These are phyloP conservation scores for Diachrysia chrysitis DNA, from an alignment of 2,888 invertebrate species.

Conservation along the genomic window DNA sequence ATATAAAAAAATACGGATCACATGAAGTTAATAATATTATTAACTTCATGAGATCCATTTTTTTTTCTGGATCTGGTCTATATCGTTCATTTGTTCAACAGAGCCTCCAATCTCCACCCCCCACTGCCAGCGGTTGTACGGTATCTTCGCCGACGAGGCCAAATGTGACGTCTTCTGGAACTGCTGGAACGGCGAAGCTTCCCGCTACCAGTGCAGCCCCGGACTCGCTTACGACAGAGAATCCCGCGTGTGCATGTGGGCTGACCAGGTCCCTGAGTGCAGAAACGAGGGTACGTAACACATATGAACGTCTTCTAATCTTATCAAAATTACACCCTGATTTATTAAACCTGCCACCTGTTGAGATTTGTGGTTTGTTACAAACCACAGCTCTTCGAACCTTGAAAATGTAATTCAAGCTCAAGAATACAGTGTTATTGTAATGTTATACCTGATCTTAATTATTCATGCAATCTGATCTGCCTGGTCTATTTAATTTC, in stretches of 20 bases:
- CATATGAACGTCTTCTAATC: not conserved
- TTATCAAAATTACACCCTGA: constrained; percentile 37
- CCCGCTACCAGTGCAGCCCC: constrained; percentile 98
- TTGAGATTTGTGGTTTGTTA: constrained; percentile 23
- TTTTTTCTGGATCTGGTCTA: constrained; percentile 15
- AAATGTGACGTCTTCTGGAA: constrained; percentile 99
- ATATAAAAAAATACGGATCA: too few species aligned
- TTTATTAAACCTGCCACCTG: constrained; percentile 20
- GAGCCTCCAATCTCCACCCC: constrained; percentile 95
- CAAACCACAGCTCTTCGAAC: constrained; percentile 41
- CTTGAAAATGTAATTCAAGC: constrained; percentile 43
- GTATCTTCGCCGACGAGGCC: constrained; percentile 96
- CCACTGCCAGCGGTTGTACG: constrained; percentile 96
- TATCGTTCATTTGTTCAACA: constrained; percentile 67
- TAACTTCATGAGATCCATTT: not conserved
- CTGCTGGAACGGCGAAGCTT: constrained; percentile 98
- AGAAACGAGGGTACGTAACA: constrained; percentile 93
- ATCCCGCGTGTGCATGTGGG: constrained; percentile 98
- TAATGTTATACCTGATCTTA: constrained; percentile 21
- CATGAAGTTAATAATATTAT: too few species aligned
- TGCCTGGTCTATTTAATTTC: not conserved
- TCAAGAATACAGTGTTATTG: constrained; percentile 32
- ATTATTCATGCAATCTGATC: constrained; percentile 12
- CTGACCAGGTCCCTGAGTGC: constrained; percentile 98
- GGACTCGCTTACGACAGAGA: constrained; percentile 98